Base-by-base conservation (phyloP, 2,797 vertebrate genomes). In the Valencia hispanica region DNA sequence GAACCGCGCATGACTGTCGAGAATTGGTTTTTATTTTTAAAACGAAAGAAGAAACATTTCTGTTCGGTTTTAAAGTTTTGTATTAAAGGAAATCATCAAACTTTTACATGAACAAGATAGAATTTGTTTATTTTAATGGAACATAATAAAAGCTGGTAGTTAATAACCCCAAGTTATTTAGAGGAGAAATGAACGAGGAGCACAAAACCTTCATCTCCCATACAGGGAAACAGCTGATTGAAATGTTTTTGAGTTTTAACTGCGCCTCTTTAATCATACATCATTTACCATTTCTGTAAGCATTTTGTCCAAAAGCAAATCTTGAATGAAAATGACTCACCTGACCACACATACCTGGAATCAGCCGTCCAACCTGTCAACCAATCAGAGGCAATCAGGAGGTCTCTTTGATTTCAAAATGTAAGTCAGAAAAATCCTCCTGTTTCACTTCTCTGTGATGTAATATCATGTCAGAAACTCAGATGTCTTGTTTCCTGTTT, bases 291-390 rank as follows among this genome's bases (percentile, higher is more conserved):
- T 59, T 30, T 59, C 10, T 32, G 12, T 30, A 30, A 59, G 7
- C 5, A 59, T 32, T 59, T 32, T 8, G 30, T 32, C n/a, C 55
- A 59, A 32, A n/a, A 59, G 55, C 15, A 48, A 5, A 48, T 48
- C 15, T 48, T 48, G 47, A 15, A 48, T 34, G 20, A 34, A 34
- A 18, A 17, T 61, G 59, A 34, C 30, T 61, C 27, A 81, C 79
- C 27, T 11, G 48, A 50, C 65, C 48, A 79, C 0, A 5, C 1
- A 4, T 57, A 61, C 48, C 83, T 75, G 48, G 27, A 27, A 2
- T 43, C 73, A 9, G 65, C 55, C 1, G 25, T 22, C 73, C 79
- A 45, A 30, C 50, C 83, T 84, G 73, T 47, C 63, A 34, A 53
- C 68, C 57, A 70, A 65, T 30, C 39, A 39, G 12, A 39, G 32